Conservation (phyloP, 2,113 vertebrate species). For the Mesitornis unicolor region DNA sequence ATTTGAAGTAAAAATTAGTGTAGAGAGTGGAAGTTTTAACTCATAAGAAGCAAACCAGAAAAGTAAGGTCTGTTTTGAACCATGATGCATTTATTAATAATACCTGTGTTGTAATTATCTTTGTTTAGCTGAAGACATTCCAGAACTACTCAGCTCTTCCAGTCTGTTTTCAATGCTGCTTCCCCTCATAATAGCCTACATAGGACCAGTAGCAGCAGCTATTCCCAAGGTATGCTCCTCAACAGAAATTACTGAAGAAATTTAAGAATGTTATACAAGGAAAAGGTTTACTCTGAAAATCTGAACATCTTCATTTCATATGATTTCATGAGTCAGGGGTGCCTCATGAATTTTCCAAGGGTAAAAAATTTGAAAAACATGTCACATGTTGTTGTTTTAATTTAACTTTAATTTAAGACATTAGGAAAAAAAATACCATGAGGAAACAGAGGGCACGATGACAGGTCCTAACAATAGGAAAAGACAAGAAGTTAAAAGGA, state of each 20-base stretch:
- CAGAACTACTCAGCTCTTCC: conserved; percentile 95
- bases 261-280: not conserved
- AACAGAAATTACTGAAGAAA: not conserved
- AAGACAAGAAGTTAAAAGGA: not conserved
- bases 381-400: not conserved
- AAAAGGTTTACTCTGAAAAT: not conserved
- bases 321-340: not conserved
- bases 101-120: conserved; percentile 8
- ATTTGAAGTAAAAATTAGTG: not conserved
- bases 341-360: not conserved
- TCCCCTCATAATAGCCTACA: conserved; percentile 96
- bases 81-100: not conserved
- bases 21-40: not conserved
- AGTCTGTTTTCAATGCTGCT: conserved; percentile 98
- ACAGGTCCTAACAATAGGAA: not conserved
- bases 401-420: not conserved
- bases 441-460: not conserved
- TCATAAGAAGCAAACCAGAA: not conserved
- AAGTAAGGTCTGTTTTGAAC: not conserved
- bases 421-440: not conserved
- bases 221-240: conserved; percentile 89
- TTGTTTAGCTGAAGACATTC: conserved; percentile 92
- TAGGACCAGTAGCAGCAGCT: conserved; percentile 94
- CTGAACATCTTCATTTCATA: not conserved
- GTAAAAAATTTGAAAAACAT: not conserved